Conservation (phyloP, 2,888 invertebrate species). For the Tenthredo scrophulariae region DNA sequence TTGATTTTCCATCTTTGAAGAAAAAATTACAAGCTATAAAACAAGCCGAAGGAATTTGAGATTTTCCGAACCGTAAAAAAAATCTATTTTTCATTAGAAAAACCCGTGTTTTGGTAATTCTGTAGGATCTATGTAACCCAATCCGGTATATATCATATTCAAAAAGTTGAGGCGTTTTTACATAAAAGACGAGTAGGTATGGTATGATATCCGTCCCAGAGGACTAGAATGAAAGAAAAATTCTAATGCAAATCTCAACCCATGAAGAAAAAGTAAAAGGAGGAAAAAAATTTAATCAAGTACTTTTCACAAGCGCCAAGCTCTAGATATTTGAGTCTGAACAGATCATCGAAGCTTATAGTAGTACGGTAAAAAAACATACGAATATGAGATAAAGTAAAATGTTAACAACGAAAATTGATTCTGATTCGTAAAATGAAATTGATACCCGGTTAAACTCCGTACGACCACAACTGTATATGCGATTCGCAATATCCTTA, state of each 20-base stretch:
- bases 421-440: neutral
- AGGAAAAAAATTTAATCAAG: neutral
- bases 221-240: neutral
- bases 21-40: no score
- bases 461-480: neutral
- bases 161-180: neutral
- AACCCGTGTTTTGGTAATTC: neutral
- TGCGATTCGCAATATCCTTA: slow-evolving; percentile 17
- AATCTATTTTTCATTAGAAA: neutral
- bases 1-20: no score
- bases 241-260: neutral
- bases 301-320: neutral
- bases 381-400: neutral
- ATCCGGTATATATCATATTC: neutral
- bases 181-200: neutral
- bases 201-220: neutral
- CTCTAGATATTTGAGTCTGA: neutral
- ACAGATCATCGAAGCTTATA: neutral
- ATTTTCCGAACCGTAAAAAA: no score
- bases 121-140: neutral
- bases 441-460: neutral
- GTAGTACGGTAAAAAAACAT: neutral
- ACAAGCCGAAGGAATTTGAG: no score
- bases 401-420: neutral
- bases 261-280: neutral